phyloP scores from a whole-genome alignment of 2,113 vertebrate genomes.

The Perca flavescens region DNA sequence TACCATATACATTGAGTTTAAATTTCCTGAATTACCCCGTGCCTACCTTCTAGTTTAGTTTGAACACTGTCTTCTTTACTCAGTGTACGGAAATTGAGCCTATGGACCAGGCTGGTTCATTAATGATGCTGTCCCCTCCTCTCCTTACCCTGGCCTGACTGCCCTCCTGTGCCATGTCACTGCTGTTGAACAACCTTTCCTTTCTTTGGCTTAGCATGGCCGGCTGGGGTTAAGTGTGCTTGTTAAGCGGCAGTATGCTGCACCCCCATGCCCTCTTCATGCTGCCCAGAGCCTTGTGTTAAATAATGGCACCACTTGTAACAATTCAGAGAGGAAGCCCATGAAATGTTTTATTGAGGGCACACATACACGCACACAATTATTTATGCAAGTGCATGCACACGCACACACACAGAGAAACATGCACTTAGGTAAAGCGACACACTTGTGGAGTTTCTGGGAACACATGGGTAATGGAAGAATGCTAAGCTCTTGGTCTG shows the following conservation, averaged over 20 bases:
- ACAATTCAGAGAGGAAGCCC: constrained; percentile 78
- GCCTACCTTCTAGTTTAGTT: constrained; percentile 41
- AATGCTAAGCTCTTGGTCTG: constrained; percentile 74
- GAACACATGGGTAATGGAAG: constrained; percentile 72
- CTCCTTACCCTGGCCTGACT: constrained; percentile 62
- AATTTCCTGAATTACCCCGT: constrained; percentile 19
- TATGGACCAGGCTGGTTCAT: constrained; percentile 48
- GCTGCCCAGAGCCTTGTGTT: constrained; percentile 60
- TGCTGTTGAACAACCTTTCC: constrained; percentile 72
- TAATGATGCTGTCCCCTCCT: constrained; percentile 71
- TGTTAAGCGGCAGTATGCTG: constrained; percentile 65
- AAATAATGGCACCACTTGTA: constrained; percentile 77
- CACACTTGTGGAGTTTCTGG: constrained; percentile 54
- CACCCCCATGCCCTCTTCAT: constrained; percentile 56
- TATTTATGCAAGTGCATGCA: constrained; percentile 44
- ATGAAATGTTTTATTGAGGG: constrained; percentile 75
- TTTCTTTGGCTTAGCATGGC: constrained; percentile 72
- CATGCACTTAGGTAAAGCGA: constrained; percentile 31
- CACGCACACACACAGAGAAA: constrained; percentile 29
- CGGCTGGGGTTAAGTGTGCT: constrained; percentile 70
- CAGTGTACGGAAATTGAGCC: constrained; percentile 50
- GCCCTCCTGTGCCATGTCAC: constrained; percentile 73
- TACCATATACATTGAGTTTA: constrained; percentile 10
- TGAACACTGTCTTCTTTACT: constrained; percentile 54
- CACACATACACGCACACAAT: constrained; percentile 44